Conservation (phyloP, 2,797 vertebrate species). For the Acrossocheilus wenchowensis region DNA sequence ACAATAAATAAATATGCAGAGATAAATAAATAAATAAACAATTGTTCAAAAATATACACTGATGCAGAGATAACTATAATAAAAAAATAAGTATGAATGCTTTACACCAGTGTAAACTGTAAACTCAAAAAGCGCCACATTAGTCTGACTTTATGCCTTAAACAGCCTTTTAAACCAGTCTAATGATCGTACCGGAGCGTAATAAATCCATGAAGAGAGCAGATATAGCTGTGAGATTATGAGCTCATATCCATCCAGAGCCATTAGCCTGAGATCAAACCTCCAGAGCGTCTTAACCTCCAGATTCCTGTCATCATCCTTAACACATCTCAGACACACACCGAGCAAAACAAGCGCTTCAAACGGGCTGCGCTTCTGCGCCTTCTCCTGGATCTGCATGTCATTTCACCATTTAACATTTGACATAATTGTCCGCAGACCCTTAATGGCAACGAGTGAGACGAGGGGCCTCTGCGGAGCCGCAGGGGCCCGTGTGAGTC, state of each 20-base stretch:
- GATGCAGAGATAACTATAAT: neutral
- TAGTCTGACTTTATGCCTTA: neutral
- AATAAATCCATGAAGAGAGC: constrained; percentile 65
- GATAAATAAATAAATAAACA: neutral
- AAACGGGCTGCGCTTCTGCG: too few relatives aligned
- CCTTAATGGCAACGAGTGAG: neutral
- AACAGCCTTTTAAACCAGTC: constrained; percentile 37
- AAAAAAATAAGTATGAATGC: neutral
- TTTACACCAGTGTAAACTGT: neutral
- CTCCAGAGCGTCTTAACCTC: constrained; percentile 75
- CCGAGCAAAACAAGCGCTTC: neutral
- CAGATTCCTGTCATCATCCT: neutral
- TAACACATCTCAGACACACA: neutral
- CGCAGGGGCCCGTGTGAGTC: constrained; percentile 36
- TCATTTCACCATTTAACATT: neutral
- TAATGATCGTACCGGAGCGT: constrained; percentile 51
- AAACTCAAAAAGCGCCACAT: neutral
- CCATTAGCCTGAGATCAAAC: constrained; percentile 75
- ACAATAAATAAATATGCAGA: too few relatives aligned
- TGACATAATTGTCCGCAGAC: constrained; percentile 25
- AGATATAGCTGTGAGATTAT: constrained; percentile 63
- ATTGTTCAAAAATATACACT: neutral
- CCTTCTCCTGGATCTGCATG: neutral
- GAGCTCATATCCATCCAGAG: constrained; percentile 75
- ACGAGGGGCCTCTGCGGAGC: neutral